Conservation (phyloP, 2,888 invertebrate species). For the Drosophila buzzatii region DNA sequence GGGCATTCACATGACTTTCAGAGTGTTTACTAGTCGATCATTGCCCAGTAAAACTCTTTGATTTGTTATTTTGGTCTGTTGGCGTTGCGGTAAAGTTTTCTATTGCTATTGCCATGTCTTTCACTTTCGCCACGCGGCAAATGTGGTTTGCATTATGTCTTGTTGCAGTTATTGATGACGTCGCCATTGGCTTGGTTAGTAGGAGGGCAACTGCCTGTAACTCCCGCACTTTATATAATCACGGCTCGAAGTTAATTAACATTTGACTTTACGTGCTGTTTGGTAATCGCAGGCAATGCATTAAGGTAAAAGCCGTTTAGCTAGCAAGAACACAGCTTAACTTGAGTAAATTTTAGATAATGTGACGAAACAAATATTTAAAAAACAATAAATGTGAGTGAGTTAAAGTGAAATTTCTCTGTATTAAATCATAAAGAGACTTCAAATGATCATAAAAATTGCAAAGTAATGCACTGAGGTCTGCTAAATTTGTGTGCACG, state of each 20-base stretch:
- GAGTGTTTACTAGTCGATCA: not conserved
- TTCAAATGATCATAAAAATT: not conserved
- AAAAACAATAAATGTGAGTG: not conserved
- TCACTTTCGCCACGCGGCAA: constrained; percentile 54
- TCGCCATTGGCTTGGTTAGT: not conserved
- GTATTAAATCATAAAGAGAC: not conserved
- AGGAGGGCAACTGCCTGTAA: constrained; percentile 1
- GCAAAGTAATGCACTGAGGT: not conserved
- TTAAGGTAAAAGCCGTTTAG: constrained; percentile 14
- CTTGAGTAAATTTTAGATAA: not conserved
- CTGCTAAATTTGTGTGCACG: not conserved
- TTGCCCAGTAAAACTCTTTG: not conserved
- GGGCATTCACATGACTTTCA: not conserved
- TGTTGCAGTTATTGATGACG: constrained; percentile 42
- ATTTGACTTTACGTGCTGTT: constrained; percentile 2
- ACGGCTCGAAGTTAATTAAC: constrained; percentile 29
- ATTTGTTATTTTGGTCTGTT: constrained; percentile 1
- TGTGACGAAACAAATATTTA: not conserved
- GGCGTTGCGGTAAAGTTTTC: constrained; percentile 15
- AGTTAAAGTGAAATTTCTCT: not conserved
- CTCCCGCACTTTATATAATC: constrained; percentile 46
- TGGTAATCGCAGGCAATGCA: constrained; percentile 16
- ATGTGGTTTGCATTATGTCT: constrained; percentile 32
- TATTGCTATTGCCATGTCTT: constrained; percentile 24
- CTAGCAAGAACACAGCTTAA: constrained; percentile 3